Evolutionary conservation across 2,797 vertebrate species (phyloP).

Genomic region (Remorina albescens): DNA sequence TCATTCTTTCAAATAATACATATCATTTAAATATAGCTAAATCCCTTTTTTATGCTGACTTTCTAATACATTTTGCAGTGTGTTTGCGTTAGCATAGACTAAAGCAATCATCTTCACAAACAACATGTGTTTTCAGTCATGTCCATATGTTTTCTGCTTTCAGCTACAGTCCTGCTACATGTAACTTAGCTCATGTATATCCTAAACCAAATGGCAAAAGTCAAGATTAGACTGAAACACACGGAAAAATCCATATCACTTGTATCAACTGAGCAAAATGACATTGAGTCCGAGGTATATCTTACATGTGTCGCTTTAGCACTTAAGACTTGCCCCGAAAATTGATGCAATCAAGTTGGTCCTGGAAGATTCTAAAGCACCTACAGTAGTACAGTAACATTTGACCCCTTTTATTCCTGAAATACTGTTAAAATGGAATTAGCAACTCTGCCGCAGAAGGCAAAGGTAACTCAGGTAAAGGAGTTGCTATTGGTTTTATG

Average conservation of each 20-base stretch:
- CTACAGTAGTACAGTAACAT: conserved; percentile 9
- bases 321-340: conserved; percentile 14
- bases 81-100: not conserved
- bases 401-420: conserved; percentile 25
- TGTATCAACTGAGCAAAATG: not conserved
- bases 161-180: not conserved
- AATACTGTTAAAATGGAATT: conserved; percentile 14
- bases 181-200: conserved; percentile 4
- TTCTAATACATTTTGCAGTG: not conserved
- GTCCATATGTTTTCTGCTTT: not conserved
- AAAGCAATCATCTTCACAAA: not conserved
- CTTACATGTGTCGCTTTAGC: conserved; percentile 2
- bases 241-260: not conserved
- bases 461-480: conserved; percentile 5
- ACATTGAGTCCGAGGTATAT: not conserved
- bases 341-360: conserved; percentile 34
- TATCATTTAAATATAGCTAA: not conserved
- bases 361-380: conserved; percentile 15
- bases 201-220: not conserved
- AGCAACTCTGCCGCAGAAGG: not conserved
- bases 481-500: conserved; percentile 8
- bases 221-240: not conserved
- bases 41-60: not conserved
- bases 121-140: conserved; percentile 1
- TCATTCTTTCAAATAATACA: not conserved